Evolutionary conservation across 2,113 vertebrate species (phyloP).

Genomic region (Dascyllus trimaculatus): DNA sequence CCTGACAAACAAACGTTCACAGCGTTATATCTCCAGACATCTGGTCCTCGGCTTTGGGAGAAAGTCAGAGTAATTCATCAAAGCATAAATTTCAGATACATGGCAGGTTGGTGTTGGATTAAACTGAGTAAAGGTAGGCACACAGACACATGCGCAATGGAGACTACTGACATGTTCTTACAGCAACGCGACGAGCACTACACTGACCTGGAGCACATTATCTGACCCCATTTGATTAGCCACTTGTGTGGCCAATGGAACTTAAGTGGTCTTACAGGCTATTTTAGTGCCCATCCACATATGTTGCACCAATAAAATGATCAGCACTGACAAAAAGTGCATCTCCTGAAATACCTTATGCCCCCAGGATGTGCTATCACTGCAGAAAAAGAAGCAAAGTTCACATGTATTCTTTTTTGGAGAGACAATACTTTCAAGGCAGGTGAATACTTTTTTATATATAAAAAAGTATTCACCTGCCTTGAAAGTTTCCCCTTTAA

Average conservation of each 20-base stretch:
- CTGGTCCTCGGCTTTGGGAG: slow-evolving; percentile 18
- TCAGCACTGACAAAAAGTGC: background rate
- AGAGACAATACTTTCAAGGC: too few relatives aligned
- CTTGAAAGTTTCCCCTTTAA: too few relatives aligned
- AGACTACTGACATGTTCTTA: background rate
- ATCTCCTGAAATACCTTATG: background rate
- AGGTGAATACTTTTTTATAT: too few relatives aligned
- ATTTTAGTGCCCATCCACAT: background rate
- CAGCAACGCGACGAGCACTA: slow-evolving; percentile 2
- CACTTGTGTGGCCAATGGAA: slow-evolving; percentile 13
- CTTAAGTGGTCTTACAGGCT: background rate
- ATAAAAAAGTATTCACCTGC: too few relatives aligned
- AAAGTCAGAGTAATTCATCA: slow-evolving; percentile 9
- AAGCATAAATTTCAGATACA: slow-evolving; percentile 34
- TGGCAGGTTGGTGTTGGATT: background rate
- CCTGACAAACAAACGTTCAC: slow-evolving; percentile 32
- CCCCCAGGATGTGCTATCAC: background rate
- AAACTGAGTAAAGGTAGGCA: background rate
- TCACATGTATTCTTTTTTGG: background rate
- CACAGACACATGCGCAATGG: background rate
- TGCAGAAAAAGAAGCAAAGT: background rate
- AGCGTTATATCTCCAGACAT: slow-evolving; percentile 30
- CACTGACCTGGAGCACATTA: background rate
- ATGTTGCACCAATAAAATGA: background rate
- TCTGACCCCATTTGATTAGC: slow-evolving; percentile 1